Conservation (phyloP, 1,140 invertebrate species). For the Lethocerus indicus region DNA sequence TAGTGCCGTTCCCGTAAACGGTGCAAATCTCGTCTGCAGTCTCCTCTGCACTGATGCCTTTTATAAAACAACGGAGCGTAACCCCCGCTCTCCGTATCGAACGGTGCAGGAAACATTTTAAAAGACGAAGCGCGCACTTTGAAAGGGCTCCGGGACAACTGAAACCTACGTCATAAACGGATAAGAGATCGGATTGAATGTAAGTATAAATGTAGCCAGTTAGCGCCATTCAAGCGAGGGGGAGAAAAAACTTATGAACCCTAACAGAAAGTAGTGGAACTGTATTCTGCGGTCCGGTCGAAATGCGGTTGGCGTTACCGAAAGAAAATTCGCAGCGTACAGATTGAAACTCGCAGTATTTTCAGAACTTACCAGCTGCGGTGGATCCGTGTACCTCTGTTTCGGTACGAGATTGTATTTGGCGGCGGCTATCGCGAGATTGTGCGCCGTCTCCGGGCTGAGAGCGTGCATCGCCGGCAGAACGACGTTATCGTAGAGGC, state of each 20-base stretch:
- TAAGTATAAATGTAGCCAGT: neutral
- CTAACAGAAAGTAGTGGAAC: neutral
- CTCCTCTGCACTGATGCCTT: too few relatives aligned
- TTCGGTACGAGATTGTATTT: constrained; percentile 57
- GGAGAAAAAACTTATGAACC: neutral
- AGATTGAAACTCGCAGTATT: neutral
- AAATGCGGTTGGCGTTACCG: neutral
- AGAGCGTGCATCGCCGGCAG: constrained; percentile 49
- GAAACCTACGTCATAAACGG: neutral
- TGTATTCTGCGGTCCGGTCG: neutral
- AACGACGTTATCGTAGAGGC: constrained; percentile 52
- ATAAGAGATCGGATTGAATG: neutral
- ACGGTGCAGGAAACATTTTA: too few relatives aligned
- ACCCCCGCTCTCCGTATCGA: too few relatives aligned
- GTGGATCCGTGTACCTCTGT: constrained; percentile 36
- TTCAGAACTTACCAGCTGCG: constrained; percentile 35
- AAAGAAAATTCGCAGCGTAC: neutral
- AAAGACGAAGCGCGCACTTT: too few relatives aligned
- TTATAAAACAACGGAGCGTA: too few relatives aligned
- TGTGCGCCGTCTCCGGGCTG: constrained; percentile 65
- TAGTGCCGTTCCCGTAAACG: too few relatives aligned
- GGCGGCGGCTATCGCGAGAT: constrained; percentile 46
- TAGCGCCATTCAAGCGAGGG: neutral
- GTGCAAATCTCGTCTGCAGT: too few relatives aligned
- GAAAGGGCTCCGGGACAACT: too few relatives aligned